Percentiles rank a stretch among this genome's conserved stretches.
These are phyloP conservation scores for Odontamblyopus rebecca DNA, from an alignment of 2,797 vertebrate species.

Conservation along the genomic window DNA sequence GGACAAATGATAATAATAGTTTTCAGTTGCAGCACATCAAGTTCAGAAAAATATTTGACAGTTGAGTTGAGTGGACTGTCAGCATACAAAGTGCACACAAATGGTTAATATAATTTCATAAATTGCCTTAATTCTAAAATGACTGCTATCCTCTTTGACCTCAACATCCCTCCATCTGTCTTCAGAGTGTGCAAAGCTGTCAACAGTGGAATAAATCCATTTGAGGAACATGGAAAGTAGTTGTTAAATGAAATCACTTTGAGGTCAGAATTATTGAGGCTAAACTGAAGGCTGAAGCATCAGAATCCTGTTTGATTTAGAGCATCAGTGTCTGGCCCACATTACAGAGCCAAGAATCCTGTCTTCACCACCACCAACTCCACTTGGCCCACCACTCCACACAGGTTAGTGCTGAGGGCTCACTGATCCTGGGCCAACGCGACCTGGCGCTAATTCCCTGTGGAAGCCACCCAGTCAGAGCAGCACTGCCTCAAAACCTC, in stretches of 20 bases:
- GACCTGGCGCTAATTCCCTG: conserved; percentile 68
- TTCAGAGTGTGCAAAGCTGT: conserved; percentile 10
- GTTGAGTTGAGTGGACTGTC: neutral
- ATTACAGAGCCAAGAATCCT: conserved; percentile 83
- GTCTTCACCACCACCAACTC: conserved; percentile 79
- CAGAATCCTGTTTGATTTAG: conserved; percentile 38
- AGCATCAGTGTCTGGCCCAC: conserved; percentile 80
- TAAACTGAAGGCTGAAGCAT: conserved; percentile 31
- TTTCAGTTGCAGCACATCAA: neutral
- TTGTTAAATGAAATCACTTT: conserved; percentile 37
- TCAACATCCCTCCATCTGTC: conserved; percentile 3
- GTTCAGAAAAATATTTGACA: neutral
- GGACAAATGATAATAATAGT: neutral
- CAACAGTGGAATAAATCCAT: conserved; percentile 20
- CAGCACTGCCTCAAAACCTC: conserved; percentile 73
- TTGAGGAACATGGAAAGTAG: conserved; percentile 41
- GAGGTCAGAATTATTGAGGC: conserved; percentile 16
- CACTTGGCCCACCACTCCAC: conserved; percentile 74
- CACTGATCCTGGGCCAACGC: conserved; percentile 58
- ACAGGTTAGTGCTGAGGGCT: conserved; percentile 79
- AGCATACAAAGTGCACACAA: neutral
- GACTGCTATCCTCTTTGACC: conserved; percentile 2
- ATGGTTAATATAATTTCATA: neutral
- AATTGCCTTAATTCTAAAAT: conserved; percentile 12
- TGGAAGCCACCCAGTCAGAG: conserved; percentile 73